Evolutionary conservation across 2,888 invertebrate species (phyloP), one percentile per base, ranked within the genome.

Genomic region (Campoplex capitator): DNA sequence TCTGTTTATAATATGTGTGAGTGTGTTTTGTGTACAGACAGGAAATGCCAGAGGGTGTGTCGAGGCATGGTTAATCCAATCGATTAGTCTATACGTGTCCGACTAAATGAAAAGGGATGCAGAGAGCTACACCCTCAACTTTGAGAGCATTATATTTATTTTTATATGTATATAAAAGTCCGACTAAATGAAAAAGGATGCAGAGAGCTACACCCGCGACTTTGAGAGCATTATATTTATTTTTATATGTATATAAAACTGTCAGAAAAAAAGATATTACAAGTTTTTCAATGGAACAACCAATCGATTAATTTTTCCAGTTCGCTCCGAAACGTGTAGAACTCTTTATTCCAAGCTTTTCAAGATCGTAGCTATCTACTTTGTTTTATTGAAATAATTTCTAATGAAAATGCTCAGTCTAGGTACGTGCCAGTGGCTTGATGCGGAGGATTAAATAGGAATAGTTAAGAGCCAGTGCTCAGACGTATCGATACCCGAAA

Each of bases 1-100:
- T 35, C 16, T 54, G 18, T 51, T n/a, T 42, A 74, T 70, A 38
- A 58, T 71, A 71, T 35, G 23, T 51, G 45, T 23, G 56, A 56
- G 35, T 23, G 82, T 67, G 13, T 78, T 83, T 73, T 23, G 51
- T 67, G 35, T 56, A 81, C 76, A 67, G 65, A 51, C 38, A 74
- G 73, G 73, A 67, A 45, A 56, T 56, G 74, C 74, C 62, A 68
- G 81, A 74, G 82, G 77, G 58, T 81, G 58, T 77, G 78, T 74
- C 74, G 85, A 78, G 81, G 38, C 77, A 78, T 62, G 73, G 74
- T 82, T 85, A 78, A 85, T 85, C 73, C 85, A 82, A 85, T 77
- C 85, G 82, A 82, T 85, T 78, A 74, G 48, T 74, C 77, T 48
- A 68, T 42, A 73, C 74, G 68, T 85, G 68, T n/a, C 77, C 38